A percentile compares a stretch with the other conserved stretches of the same genome.
Evolutionary conservation across 2,113 vertebrate genomes (phyloP).

Genomic region (Formicarius rufipectus): DNA sequence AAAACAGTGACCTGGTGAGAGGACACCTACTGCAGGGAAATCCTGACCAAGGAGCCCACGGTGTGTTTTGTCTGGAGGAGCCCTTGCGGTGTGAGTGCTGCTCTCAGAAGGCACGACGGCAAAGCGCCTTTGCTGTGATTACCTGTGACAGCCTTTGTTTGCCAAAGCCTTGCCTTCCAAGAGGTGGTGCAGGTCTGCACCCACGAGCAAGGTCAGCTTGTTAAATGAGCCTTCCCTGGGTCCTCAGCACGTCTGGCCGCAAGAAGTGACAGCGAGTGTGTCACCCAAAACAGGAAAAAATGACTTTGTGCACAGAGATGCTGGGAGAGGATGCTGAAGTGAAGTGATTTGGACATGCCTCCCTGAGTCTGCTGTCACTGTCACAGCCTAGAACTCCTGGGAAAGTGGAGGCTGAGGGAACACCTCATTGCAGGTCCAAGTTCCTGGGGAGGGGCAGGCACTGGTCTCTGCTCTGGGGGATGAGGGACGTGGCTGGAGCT

Average conservation of each 20-base stretch:
- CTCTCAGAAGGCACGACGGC: not conserved
- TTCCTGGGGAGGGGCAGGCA: not conserved
- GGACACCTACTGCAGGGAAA: not conserved
- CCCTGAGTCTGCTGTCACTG: not conserved
- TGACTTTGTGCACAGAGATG: fast-evolving
- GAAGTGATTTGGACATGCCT: fast-evolving
- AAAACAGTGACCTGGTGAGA: not conserved
- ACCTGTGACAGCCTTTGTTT: not conserved
- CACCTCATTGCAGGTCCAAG: not conserved
- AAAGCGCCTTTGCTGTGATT: not conserved
- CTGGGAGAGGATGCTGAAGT: not conserved
- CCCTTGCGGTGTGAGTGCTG: not conserved
- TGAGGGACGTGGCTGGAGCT: not conserved
- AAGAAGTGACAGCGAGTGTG: fast-evolving
- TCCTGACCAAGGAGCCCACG: not conserved
- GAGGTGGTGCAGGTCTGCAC: not conserved
- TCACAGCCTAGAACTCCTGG: not conserved
- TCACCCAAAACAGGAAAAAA: not conserved
- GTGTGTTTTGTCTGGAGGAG: fast-evolving
- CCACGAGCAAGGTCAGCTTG: not conserved
- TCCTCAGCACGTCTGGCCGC: not conserved
- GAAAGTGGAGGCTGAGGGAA: not conserved
- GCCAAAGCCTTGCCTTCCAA: not conserved
- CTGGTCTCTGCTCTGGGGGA: not conserved
- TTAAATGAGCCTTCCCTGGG: not conserved